A percentile compares a stretch with the other conserved stretches of the same genome.
phyloP scores from a whole-genome alignment of 1,140 invertebrate genomes.

The Psilanteris sp. region DNA sequence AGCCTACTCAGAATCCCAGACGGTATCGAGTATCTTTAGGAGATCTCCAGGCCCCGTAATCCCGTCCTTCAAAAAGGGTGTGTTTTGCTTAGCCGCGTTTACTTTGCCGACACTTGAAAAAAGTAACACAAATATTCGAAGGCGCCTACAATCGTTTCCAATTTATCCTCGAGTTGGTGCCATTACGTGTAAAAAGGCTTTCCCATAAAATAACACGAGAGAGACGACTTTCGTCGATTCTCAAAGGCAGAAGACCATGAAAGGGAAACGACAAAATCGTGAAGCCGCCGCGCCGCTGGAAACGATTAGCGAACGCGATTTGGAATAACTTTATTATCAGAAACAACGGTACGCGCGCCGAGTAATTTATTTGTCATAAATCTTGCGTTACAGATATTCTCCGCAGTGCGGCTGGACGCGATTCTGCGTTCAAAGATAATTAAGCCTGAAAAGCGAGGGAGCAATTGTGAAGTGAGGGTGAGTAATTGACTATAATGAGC shows the following conservation, averaged over 20 bases:
- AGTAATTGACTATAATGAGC: slow-evolving; percentile 73
- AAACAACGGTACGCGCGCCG: slow-evolving; percentile 36
- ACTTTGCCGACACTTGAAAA: slow-evolving; percentile 35
- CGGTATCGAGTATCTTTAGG: slow-evolving; percentile 25
- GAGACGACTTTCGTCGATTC: background rate
- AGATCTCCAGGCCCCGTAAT: background rate
- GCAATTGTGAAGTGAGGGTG: slow-evolving; percentile 55
- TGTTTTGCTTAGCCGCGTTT: slow-evolving; percentile 44
- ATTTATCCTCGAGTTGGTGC: background rate
- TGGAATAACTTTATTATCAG: slow-evolving; percentile 47
- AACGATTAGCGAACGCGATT: slow-evolving; percentile 20
- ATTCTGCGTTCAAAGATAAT: slow-evolving; percentile 63
- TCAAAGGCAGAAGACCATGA: background rate
- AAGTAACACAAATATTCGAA: slow-evolving; percentile 39
- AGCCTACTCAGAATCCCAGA: slow-evolving; percentile 15
- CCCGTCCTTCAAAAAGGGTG: slow-evolving; percentile 10
- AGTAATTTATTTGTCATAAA: slow-evolving; percentile 67
- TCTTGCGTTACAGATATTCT: slow-evolving; percentile 32
- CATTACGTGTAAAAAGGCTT: slow-evolving; percentile 11
- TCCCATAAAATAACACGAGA: slow-evolving; percentile 18
- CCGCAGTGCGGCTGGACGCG: slow-evolving; percentile 6
- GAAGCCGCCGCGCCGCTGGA: background rate
- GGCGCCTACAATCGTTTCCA: slow-evolving; percentile 3
- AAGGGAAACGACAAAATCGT: background rate
- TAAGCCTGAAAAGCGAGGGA: slow-evolving; percentile 59